These are phyloP conservation scores for Mystacides longicornis DNA, from an alignment of 2,888 invertebrate species.

Conservation along the genomic window DNA sequence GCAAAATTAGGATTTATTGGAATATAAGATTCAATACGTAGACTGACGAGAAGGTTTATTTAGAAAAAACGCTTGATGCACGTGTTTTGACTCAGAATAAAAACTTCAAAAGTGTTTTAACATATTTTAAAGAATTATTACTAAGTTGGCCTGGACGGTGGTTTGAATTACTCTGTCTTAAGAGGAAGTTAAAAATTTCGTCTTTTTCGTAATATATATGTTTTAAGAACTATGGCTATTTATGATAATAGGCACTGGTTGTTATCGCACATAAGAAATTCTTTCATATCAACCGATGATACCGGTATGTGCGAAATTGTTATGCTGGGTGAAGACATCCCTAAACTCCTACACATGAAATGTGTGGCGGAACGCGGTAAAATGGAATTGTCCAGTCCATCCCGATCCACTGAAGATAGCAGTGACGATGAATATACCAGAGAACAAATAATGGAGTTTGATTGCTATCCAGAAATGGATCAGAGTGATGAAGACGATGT, in stretches of 20 bases:
- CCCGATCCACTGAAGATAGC: conserved; percentile 9
- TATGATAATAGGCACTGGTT: conserved; percentile 93
- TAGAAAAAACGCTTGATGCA: too few relatives aligned
- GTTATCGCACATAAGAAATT: conserved; percentile 85
- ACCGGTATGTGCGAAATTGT: conserved; percentile 91
- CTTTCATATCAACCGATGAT: conserved; percentile 92
- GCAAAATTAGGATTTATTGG: too few relatives aligned
- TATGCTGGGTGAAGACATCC: conserved; percentile 78
- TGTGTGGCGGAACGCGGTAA: conserved; percentile 27
- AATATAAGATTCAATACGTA: too few relatives aligned
- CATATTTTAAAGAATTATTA: too few relatives aligned
- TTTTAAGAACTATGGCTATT: conserved; percentile 64
- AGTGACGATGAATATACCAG: conserved; percentile 33
- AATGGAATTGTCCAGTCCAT: conserved; percentile 31
- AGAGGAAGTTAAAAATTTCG: too few relatives aligned
- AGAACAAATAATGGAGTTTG: conserved; percentile 43
- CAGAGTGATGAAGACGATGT: conserved; percentile 72
- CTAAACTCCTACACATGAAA: conserved; percentile 43
- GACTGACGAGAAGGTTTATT: too few relatives aligned
- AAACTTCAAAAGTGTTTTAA: too few relatives aligned
- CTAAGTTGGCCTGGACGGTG: too few relatives aligned
- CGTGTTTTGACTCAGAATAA: too few relatives aligned
- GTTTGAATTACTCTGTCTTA: too few relatives aligned
- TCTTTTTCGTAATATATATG: neutral
- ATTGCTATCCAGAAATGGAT: conserved; percentile 70